Base-by-base conservation (phyloP, 37 sponge, comb jelly and placozoan species). In the Trichoplax adhaerens region DNA sequence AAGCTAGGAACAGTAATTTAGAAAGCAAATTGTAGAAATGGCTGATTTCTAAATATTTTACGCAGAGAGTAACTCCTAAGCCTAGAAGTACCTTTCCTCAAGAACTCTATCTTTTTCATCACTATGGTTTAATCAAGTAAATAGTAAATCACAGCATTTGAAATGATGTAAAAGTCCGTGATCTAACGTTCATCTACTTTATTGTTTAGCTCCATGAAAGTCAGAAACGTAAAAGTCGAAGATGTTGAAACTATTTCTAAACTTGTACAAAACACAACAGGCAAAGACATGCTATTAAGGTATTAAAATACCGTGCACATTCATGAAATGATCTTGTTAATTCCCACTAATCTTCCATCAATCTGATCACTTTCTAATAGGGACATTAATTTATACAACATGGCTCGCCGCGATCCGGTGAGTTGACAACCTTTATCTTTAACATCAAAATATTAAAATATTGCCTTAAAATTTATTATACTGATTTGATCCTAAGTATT, bases 71-170 rank as follows among this genome's bases (percentile, higher is more conserved):
- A 10, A 73, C 82, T 57, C 94, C 87, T 5, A 69, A 75, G 52
- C 75, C 74, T 5, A 77, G 74, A 0, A 57, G 73, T 50, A 81
- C 80, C 3, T 65, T 89, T 52, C 67, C 81, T 1, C 94, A 94
- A 50, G 87, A 94, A 73, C 81, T 94, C 74, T 94, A 77, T 73
- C 72, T 89, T 1, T 70, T 83, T 62, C 94, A 94, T 82, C 83
- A 79, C 67, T 83, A 84, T 80, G 75, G 82, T 4, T 76, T 94
- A 0, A 49, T 83, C 4, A 77, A 83, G 84, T 80, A 75, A 67
- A 73, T 78, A 29, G 29, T 29, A 4, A 12, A n/a, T 3, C 65
- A 65, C 2, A 74, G 75, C 29, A 65, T 74, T 46, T 65, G 75
- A 4, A 74, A 65, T 65, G 75, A 62, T 56, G 52, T 29, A 29